These are phyloP conservation scores for Valencia hispanica DNA, from an alignment of 2,797 vertebrate species.

Conservation along the genomic window DNA sequence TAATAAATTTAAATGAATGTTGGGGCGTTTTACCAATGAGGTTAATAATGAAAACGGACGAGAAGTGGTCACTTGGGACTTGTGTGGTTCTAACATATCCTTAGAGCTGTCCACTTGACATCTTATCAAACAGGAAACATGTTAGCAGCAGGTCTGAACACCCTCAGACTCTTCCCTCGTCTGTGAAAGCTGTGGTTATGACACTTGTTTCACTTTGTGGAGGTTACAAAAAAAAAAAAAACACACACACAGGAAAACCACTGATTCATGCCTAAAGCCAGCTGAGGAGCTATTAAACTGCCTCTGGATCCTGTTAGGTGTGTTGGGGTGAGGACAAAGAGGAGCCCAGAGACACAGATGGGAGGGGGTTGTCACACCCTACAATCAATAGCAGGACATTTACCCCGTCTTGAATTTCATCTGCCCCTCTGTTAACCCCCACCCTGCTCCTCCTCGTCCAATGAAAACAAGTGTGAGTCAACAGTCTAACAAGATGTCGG, in stretches of 20 bases:
- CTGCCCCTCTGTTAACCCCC: constrained; percentile 26
- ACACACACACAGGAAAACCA: constrained; percentile 47
- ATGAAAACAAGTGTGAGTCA: constrained; percentile 61
- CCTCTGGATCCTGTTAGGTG: constrained; percentile 56
- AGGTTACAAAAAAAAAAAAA: constrained; percentile 27
- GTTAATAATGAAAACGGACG: not conserved
- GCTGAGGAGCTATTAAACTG: constrained; percentile 68
- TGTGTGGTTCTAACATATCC: not conserved
- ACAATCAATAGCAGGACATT: constrained; percentile 73
- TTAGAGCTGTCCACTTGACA: constrained; percentile 2
- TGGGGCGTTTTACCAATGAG: not conserved
- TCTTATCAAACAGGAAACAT: not conserved
- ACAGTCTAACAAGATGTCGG: constrained; percentile 48
- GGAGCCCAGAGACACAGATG: constrained; percentile 42
- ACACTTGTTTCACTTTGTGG: constrained; percentile 35
- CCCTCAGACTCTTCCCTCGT: constrained; percentile 5
- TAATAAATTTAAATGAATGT: not conserved
- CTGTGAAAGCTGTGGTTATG: constrained; percentile 38
- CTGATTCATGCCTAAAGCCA: constrained; percentile 58
- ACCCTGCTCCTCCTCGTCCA: constrained; percentile 47
- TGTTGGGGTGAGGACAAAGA: constrained; percentile 60
- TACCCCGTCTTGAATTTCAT: constrained; percentile 68
- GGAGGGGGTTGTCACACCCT: constrained; percentile 52
- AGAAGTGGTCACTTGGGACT: not conserved
- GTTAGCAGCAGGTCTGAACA: not conserved